Percentiles rank a stretch among this genome's conserved stretches.
phyloP scores from a whole-genome alignment of 2,888 invertebrate species.

The Axea sp. region DNA sequence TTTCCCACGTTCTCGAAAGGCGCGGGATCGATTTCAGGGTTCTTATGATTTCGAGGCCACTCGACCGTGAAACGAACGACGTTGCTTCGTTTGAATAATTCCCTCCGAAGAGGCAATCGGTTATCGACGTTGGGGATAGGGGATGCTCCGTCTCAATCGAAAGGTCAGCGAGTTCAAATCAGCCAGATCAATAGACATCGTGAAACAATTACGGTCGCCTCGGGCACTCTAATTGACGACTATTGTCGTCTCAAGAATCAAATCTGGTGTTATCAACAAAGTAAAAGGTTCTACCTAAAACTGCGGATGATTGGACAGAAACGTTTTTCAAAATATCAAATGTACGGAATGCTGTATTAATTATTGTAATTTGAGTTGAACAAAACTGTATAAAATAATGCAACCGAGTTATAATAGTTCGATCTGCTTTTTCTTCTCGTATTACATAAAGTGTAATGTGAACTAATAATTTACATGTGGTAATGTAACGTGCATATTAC shows the following conservation, averaged over 20 bases:
- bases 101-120: constrained; percentile 11
- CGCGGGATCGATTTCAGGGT: constrained; percentile 69
- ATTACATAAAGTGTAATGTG: constrained; percentile 17
- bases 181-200: constrained; percentile 22
- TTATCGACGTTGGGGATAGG: constrained; percentile 26
- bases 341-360: too few species aligned
- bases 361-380: too few species aligned
- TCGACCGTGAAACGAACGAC: constrained; percentile 54
- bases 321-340: too few species aligned
- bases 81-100: constrained; percentile 29
- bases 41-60: constrained; percentile 69
- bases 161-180: constrained; percentile 36
- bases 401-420: too few species aligned
- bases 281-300: too few species aligned
- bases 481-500: constrained; percentile 28
- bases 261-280: neutral
- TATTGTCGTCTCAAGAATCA: neutral
- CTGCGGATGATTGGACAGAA: too few species aligned
- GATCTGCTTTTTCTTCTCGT: neutral
- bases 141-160: constrained; percentile 33
- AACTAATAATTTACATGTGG: constrained; percentile 25
- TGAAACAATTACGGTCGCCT: constrained; percentile 39
- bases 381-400: too few species aligned
- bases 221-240: constrained; percentile 5
- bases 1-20: constrained; percentile 73